phyloP scores from a whole-genome alignment of 92 coral and sea anemone species.

The Galaxea fascicularis region DNA sequence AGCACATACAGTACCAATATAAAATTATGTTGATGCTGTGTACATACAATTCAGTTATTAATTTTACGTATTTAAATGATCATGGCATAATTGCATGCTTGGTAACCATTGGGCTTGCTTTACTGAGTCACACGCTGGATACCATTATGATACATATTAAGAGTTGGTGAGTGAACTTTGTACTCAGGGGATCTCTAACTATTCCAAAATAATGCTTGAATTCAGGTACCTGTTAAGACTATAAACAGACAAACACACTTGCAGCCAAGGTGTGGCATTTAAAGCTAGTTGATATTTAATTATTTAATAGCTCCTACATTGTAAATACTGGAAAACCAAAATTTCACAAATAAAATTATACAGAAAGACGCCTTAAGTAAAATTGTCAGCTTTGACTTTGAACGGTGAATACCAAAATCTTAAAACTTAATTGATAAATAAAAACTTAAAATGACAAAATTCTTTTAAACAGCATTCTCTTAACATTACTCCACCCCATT shows the following conservation, averaged over 20 bases:
- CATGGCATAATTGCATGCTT: too few species aligned
- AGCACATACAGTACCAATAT: too few species aligned
- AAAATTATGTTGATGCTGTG: too few species aligned
- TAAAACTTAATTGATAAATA: neutral
- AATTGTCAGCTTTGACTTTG: neutral
- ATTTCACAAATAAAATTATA: neutral
- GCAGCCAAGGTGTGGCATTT: conserved; percentile 37
- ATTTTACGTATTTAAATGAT: too few species aligned
- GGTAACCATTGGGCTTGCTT: neutral
- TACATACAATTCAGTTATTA: too few species aligned
- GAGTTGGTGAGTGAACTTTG: conserved; percentile 14
- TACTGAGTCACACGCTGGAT: neutral
- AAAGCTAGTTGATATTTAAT: conserved; percentile 11
- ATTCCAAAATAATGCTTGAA: conserved; percentile 17
- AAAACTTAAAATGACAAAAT: neutral
- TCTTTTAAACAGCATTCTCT: neutral
- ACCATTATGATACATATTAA: neutral
- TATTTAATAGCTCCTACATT: conserved; percentile 10
- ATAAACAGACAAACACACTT: conserved; percentile 16
- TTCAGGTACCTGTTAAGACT: conserved; percentile 31
- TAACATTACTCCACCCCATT: conserved; percentile 29
- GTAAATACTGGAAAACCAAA: neutral
- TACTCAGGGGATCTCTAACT: neutral
- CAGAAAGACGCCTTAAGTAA: neutral
- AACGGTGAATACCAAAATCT: neutral